phyloP scores from a whole-genome alignment of 1,140 invertebrate species.

The Lasioglossum albipes region DNA sequence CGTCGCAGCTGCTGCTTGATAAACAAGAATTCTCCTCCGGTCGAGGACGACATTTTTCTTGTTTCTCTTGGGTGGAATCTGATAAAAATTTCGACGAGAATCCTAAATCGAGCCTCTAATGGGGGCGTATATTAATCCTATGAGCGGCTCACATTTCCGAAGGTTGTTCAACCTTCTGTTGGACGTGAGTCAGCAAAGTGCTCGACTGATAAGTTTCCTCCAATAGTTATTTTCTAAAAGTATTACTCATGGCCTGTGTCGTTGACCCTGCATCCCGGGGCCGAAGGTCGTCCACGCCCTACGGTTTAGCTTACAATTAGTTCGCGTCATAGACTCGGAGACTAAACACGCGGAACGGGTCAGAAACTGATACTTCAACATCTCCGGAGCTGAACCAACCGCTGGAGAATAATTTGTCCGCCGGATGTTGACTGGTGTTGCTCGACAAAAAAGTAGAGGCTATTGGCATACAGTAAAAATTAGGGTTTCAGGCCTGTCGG shows the following conservation, averaged over 20 bases:
- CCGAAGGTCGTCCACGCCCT: conserved; percentile 1
- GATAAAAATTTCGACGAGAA: no score
- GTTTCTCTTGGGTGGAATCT: no score
- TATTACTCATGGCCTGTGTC: background rate
- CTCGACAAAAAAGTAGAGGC: background rate
- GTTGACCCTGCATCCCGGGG: background rate
- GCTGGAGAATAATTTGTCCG: background rate
- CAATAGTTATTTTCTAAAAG: background rate
- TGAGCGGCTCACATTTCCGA: background rate
- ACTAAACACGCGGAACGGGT: background rate
- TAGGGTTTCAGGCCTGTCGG: no score
- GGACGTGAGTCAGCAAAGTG: background rate
- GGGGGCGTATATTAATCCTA: background rate
- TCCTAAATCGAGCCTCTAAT: background rate
- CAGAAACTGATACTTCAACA: background rate
- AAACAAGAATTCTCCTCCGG: background rate
- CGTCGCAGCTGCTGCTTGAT: conserved; percentile 15
- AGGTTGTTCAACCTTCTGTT: background rate
- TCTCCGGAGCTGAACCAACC: background rate
- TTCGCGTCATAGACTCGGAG: background rate
- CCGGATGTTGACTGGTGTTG: background rate
- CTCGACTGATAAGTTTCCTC: background rate
- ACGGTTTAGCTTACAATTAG: conserved; percentile 4
- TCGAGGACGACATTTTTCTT: no score
- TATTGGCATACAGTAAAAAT: background rate